A percentile compares a stretch with the other conserved stretches of the same genome.
phyloP scores from a whole-genome alignment of 2,797 vertebrate species.

The Ctenopoma kingsleyae region DNA sequence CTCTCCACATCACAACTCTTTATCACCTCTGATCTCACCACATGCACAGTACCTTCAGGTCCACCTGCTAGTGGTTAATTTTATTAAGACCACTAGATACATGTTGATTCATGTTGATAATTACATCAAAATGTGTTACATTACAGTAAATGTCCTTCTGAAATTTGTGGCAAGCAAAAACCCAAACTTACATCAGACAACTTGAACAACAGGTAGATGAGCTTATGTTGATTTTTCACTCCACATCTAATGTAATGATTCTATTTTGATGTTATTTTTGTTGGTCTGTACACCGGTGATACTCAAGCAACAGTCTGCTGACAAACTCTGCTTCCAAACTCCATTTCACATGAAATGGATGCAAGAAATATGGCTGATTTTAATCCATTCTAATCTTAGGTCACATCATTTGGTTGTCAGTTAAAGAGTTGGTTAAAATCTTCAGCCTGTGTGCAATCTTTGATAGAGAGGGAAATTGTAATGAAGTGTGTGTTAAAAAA shows the following conservation, averaged over 20 bases:
- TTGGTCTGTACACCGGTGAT: constrained; percentile 26
- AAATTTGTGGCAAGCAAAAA: not conserved
- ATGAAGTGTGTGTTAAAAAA: constrained; percentile 6
- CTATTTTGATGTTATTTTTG: constrained; percentile 1
- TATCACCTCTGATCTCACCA: constrained; percentile 7
- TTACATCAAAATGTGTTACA: not conserved
- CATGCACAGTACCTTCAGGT: constrained; percentile 1
- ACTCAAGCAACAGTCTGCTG: not conserved
- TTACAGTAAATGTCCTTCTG: not conserved
- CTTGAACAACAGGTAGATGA: too few species aligned
- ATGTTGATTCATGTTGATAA: not conserved
- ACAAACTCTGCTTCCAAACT: not conserved
- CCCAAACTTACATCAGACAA: not conserved
- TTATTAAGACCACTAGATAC: not conserved
- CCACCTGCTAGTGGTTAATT: constrained; percentile 49
- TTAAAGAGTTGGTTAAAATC: constrained; percentile 6
- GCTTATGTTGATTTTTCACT: constrained; percentile 1
- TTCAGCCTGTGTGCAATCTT: not conserved
- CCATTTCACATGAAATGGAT: constrained; percentile 18
- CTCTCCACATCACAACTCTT: constrained; percentile 7
- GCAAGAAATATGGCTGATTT: constrained; percentile 2
- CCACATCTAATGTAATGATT: not conserved
- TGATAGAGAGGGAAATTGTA: constrained; percentile 5
- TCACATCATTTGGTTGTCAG: not conserved
- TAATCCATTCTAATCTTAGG: not conserved